phyloP scores from a whole-genome alignment of 2,797 vertebrate genomes.

The Zonotrichia albicollis region DNA sequence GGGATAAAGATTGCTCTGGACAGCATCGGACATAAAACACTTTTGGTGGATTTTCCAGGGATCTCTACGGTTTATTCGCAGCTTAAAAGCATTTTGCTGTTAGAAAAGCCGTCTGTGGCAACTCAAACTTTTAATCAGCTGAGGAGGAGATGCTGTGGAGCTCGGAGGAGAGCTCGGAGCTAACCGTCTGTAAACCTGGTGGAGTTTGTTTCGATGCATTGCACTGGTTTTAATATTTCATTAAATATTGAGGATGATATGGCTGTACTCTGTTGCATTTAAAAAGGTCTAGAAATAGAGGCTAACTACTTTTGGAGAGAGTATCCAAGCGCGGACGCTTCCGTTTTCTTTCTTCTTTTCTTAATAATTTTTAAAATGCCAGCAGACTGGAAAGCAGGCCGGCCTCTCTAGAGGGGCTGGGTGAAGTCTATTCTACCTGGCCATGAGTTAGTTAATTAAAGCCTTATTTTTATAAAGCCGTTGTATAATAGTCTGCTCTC shows the following conservation, averaged over 20 bases:
- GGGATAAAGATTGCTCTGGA: constrained; percentile 27
- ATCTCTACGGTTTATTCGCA: constrained; percentile 35
- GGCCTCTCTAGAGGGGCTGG: background rate
- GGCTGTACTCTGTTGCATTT: background rate
- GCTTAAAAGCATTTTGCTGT: constrained; percentile 30
- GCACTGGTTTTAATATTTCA: constrained; percentile 24
- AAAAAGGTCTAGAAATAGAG: background rate
- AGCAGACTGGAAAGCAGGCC: constrained; percentile 33
- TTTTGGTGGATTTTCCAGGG: constrained; percentile 53
- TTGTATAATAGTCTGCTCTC: constrained; percentile 1
- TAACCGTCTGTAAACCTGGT: background rate
- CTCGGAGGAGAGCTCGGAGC: background rate
- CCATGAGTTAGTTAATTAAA: constrained; percentile 67
- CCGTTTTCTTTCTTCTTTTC: background rate
- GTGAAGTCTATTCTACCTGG: constrained; percentile 37
- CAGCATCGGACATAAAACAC: constrained; percentile 4
- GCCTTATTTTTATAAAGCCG: constrained; percentile 28
- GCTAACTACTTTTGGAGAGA: background rate
- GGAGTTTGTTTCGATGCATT: constrained; percentile 53
- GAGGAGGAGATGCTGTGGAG: constrained; percentile 39
- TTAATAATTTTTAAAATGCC: background rate
- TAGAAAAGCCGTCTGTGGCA: constrained; percentile 15
- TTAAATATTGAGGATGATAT: constrained; percentile 7
- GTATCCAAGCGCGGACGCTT: accelerated
- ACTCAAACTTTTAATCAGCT: constrained; percentile 72